Percentiles rank a stretch among this genome's conserved stretches.
phyloP scores from a whole-genome alignment of 2,113 vertebrate genomes.

The Cygnus buccinator region DNA sequence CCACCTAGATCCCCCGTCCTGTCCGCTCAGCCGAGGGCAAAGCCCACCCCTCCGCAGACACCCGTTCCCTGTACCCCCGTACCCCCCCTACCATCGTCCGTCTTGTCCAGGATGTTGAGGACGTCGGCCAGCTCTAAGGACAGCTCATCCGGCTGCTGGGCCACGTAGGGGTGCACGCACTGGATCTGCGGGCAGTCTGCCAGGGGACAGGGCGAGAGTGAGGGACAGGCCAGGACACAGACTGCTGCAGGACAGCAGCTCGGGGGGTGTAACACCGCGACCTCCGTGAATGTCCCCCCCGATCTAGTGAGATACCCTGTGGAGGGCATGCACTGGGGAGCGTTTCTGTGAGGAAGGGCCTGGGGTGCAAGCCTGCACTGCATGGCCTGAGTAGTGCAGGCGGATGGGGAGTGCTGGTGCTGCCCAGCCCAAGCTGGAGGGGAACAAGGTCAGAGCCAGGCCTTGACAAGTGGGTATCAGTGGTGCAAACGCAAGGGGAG shows the following conservation, averaged over 20 bases:
- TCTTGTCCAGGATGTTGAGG: conserved; percentile 91
- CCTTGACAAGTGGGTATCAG: background rate
- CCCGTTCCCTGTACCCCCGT: accelerated
- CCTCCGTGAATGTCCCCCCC: background rate
- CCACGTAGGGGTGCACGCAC: conserved; percentile 92
- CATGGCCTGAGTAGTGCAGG: background rate
- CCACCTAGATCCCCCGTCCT: background rate
- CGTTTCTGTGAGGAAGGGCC: background rate
- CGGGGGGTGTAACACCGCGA: accelerated
- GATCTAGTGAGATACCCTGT: background rate
- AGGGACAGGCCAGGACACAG: background rate
- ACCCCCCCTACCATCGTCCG: conserved; percentile 83
- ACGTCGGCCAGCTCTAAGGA: conserved; percentile 94
- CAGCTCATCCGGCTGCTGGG: conserved; percentile 94
- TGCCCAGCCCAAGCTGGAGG: background rate
- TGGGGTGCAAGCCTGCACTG: accelerated
- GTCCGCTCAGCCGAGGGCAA: accelerated
- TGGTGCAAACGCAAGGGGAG: background rate
- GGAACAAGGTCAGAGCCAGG: background rate
- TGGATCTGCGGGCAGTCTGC: conserved; percentile 95
- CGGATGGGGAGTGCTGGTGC: background rate
- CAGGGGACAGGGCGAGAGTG: background rate
- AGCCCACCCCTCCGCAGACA: background rate
- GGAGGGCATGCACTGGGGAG: no score
- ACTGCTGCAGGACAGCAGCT: background rate